Evolutionary conservation across 2,113 vertebrate species (phyloP).

Genomic region (Hydrolagus affinis): DNA sequence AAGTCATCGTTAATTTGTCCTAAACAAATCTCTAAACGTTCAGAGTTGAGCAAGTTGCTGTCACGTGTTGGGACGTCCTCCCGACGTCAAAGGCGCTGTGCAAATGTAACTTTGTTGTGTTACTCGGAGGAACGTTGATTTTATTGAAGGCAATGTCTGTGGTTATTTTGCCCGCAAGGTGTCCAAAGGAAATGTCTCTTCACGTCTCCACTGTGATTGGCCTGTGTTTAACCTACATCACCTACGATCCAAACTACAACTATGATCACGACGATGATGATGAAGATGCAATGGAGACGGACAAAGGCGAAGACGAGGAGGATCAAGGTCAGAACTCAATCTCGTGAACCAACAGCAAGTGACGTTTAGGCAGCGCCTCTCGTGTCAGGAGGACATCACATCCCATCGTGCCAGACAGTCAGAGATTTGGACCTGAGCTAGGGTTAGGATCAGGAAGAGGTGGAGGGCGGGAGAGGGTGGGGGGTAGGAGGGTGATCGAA

Average conservation of each 20-base stretch:
- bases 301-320: conserved; percentile 66
- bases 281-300: conserved; percentile 75
- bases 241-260: conserved; percentile 89
- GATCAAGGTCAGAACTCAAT: conserved; percentile 59
- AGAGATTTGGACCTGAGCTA: no score
- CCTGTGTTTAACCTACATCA: conserved; percentile 79
- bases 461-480: no score
- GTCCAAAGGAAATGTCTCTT: conserved; percentile 81
- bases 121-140: neutral
- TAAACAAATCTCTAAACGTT: no score
- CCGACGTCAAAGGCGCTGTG: no score
- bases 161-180: conserved; percentile 48
- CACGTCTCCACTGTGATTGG: conserved; percentile 69
- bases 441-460: no score
- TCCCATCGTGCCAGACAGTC: no score
- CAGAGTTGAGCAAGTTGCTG: neutral
- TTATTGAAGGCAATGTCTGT: neutral
- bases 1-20: no score
- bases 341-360: neutral
- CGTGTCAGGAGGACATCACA: no score
- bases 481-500: no score
- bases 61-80: no score
- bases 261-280: conserved; percentile 70
- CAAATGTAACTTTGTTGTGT: no score
- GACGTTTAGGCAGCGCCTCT: no score